Conservation (phyloP, 1,140 invertebrate genomes). For the Apis mellifera region DNA sequence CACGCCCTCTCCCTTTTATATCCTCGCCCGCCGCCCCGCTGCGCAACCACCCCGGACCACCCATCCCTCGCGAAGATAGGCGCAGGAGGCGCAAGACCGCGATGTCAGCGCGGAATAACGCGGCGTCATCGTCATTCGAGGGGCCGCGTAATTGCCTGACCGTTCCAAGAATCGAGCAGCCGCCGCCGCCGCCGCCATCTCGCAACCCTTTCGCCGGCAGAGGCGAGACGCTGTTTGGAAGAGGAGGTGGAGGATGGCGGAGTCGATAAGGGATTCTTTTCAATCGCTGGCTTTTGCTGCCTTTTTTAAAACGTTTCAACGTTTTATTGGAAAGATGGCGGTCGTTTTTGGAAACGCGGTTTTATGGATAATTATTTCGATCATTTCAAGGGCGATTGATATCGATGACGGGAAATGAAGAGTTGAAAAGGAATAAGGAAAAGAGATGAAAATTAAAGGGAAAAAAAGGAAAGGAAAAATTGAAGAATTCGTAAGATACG, state of each 20-base stretch:
- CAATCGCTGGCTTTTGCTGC: background rate
- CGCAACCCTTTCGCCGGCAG: constrained; percentile 45
- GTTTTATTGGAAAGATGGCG: no score
- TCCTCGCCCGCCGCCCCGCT: constrained; percentile 26
- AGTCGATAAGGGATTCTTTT: background rate
- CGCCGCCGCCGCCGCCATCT: constrained; percentile 34
- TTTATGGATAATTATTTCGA: no score
- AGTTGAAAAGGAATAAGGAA: no score
- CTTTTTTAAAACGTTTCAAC: no score
- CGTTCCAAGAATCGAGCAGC: constrained; percentile 47
- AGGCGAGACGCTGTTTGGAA: background rate
- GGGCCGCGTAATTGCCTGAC: constrained; percentile 59
- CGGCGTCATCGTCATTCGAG: constrained; percentile 59
- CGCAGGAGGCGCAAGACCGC: constrained; percentile 30
- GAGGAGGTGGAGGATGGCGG: background rate
- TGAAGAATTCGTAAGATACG: no score
- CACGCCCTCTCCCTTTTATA: constrained; percentile 53
- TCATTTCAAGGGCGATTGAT: no score
- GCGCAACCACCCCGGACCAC: background rate
- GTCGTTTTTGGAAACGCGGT: no score
- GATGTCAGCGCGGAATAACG: constrained; percentile 44
- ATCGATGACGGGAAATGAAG: no score
- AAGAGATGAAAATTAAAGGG: no score
- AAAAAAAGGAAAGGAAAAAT: no score
- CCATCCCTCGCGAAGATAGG: constrained; percentile 9